Percentiles rank a stretch among this genome's conserved stretches.
phyloP scores from a whole-genome alignment of 1,140 invertebrate species.

The Brachionus rotundiformis region DNA sequence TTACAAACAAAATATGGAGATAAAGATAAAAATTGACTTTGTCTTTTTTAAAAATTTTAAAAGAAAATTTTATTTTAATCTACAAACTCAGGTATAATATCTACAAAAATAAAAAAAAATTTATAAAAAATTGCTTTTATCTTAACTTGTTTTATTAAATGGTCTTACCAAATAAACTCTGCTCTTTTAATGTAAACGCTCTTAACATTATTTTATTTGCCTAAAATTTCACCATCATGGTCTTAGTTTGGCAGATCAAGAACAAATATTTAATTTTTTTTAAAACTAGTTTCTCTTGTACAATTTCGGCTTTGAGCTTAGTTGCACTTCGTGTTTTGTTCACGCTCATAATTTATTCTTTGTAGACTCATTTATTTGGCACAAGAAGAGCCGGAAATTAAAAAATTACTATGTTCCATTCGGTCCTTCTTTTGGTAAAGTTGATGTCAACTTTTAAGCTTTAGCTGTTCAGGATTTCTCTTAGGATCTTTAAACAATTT shows the following conservation, averaged over 20 bases:
- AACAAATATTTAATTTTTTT: too few species aligned
- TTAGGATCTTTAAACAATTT: not conserved
- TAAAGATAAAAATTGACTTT: too few species aligned
- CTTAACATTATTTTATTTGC: not conserved
- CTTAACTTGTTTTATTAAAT: not conserved
- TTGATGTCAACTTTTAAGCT: not conserved
- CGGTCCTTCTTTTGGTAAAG: not conserved
- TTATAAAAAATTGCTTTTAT: not conserved
- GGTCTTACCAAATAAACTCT: not conserved
- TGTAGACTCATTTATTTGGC: not conserved
- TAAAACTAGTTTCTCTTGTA: too few species aligned
- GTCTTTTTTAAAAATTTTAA: too few species aligned
- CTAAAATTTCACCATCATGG: not conserved
- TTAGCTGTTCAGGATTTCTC: not conserved
- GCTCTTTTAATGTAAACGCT: conserved; percentile 7
- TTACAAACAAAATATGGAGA: too few species aligned
- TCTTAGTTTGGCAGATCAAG: too few species aligned
- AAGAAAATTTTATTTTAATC: too few species aligned
- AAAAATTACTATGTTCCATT: not conserved
- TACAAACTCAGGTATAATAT: too few species aligned
- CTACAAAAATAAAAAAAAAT: too few species aligned
- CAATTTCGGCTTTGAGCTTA: too few species aligned
- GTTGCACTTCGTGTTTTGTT: not conserved
- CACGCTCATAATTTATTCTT: not conserved
- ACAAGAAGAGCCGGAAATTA: not conserved